These are phyloP conservation scores for Catharus ustulatus DNA, from an alignment of 2,797 vertebrate species.

Conservation along the genomic window DNA sequence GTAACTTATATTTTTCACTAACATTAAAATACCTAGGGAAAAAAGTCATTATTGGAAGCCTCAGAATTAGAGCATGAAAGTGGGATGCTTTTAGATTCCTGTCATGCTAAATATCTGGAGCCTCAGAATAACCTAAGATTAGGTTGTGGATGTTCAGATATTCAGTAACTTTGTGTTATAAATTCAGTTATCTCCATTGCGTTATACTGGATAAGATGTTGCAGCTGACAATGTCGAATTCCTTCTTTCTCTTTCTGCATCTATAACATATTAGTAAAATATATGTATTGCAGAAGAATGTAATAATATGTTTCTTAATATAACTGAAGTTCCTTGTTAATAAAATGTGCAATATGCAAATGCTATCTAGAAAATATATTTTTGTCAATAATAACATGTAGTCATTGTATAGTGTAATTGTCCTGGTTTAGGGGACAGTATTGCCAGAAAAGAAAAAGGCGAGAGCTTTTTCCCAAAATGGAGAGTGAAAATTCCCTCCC, in stretches of 20 bases:
- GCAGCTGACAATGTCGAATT: background rate
- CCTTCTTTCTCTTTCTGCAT: background rate
- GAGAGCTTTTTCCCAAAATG: too few species aligned
- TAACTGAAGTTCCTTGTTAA: background rate
- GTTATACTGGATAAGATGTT: background rate
- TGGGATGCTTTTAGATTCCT: background rate
- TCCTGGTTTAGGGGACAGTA: too few species aligned
- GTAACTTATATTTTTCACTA: background rate
- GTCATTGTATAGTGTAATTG: background rate
- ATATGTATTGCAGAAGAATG: background rate
- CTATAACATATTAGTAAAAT: background rate
- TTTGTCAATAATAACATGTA: background rate
- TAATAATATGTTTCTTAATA: background rate
- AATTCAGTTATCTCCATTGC: background rate
- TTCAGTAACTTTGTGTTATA: background rate
- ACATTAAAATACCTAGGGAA: background rate
- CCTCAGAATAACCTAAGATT: background rate
- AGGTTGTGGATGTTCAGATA: background rate
- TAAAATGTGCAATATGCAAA: background rate
- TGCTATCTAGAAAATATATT: background rate
- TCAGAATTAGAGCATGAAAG: background rate
- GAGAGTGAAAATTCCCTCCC: too few species aligned
- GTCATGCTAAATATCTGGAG: background rate
- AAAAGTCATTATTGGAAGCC: background rate
- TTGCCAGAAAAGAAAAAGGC: too few species aligned